Percentiles rank a stretch among this genome's conserved stretches.
Evolutionary conservation across 2,113 vertebrate genomes (phyloP).

Genomic region (Numenius arquata): DNA sequence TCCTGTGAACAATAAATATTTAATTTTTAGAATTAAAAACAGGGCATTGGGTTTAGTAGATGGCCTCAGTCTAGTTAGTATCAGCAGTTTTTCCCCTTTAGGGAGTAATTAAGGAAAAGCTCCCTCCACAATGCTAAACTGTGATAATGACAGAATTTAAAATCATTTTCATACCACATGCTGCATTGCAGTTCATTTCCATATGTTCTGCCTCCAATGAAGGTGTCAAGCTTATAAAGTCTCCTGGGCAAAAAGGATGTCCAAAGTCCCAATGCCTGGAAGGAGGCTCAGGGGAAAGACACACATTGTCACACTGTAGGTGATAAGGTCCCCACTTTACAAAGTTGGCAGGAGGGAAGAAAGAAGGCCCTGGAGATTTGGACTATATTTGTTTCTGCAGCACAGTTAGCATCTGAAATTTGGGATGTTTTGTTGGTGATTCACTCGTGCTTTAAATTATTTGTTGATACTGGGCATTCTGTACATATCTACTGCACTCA

Average conservation of each 20-base stretch:
- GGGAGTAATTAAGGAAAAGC: conserved; percentile 61
- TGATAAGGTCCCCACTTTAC: conserved; percentile 34
- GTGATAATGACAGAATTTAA: conserved; percentile 57
- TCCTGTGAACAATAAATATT: conserved; percentile 6
- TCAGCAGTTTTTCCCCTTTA: conserved; percentile 30
- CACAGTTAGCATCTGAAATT: background rate
- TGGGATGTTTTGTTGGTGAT: background rate
- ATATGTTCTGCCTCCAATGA: conserved; percentile 19
- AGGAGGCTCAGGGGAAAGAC: conserved; percentile 63
- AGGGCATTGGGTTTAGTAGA: background rate
- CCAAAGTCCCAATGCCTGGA: conserved; percentile 5
- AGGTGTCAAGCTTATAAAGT: conserved; percentile 14
- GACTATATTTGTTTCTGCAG: conserved; percentile 23
- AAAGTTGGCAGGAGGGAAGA: conserved; percentile 34
- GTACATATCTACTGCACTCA: background rate
- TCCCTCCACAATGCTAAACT: conserved; percentile 41
- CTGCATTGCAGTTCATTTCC: conserved; percentile 55
- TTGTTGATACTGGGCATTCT: background rate
- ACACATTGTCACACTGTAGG: conserved; percentile 4
- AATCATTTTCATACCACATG: conserved; percentile 42
- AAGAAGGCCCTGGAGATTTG: conserved; percentile 20
- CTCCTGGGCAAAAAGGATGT: conserved; percentile 32
- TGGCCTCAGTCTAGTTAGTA: background rate
- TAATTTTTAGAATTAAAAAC: conserved; percentile 1
- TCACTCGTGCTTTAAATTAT: background rate